Evolutionary conservation across 2,888 invertebrate genomes (phyloP).

Genomic region (Mythimna albipuncta): DNA sequence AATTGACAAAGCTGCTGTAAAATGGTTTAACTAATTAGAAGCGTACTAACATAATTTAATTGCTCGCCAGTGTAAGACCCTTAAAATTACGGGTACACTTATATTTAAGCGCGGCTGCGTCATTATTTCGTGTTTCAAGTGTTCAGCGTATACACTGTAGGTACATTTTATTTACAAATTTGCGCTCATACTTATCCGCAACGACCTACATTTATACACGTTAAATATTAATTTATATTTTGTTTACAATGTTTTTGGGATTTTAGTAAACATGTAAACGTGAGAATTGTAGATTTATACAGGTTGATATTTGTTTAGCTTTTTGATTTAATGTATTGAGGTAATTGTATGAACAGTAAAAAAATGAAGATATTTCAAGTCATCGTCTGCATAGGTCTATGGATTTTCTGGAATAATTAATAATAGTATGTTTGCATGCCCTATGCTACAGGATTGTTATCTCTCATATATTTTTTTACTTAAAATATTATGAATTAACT

Average conservation of each 20-base stretch:
- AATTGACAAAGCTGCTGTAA: conserved; percentile 15
- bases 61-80: conserved; percentile 26
- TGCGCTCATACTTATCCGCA: not conserved
- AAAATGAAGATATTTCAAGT: no score
- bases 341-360: no score
- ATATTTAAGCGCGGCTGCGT: conserved; percentile 25
- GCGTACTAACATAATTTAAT: conserved; percentile 4
- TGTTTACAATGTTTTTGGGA: not conserved
- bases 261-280: not conserved
- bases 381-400: no score
- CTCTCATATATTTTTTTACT: no score
- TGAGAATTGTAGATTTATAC: not conserved
- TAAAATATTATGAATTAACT: no score
- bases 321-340: not conserved
- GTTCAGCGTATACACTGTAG: conserved; percentile 3
- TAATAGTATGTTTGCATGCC: no score
- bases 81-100: conserved; percentile 31
- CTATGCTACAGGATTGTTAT: no score
- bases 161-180: conserved; percentile 23
- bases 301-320: not conserved
- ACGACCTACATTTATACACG: not conserved
- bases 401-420: no score
- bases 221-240: conserved; percentile 20
- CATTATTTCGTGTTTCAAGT: conserved; percentile 42
- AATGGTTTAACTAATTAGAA: conserved; percentile 19